phyloP scores from a whole-genome alignment of 2,113 vertebrate genomes.

The Salvator merianae region DNA sequence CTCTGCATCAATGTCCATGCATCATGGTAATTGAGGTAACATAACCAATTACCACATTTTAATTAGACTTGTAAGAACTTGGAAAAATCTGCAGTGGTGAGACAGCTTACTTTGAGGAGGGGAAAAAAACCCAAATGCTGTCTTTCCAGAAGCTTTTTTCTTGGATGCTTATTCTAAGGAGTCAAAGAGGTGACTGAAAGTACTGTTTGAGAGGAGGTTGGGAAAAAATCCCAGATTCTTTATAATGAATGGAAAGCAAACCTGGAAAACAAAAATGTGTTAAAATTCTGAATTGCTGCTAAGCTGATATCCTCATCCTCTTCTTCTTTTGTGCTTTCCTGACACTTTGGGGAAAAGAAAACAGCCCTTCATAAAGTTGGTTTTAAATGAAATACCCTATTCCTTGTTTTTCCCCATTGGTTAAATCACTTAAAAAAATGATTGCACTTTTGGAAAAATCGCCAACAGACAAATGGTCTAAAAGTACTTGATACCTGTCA shows the following conservation, averaged over 20 bases:
- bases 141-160: slow-evolving; percentile 50
- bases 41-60: slow-evolving; percentile 86
- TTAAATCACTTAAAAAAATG: slow-evolving; percentile 24
- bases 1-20: slow-evolving; percentile 82
- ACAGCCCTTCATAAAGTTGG: slow-evolving; percentile 29
- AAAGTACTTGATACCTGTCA: slow-evolving; percentile 16
- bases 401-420: slow-evolving; percentile 37
- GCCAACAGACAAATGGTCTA: neutral
- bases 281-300: slow-evolving; percentile 38
- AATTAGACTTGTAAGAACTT: slow-evolving; percentile 85
- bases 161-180: slow-evolving; percentile 46
- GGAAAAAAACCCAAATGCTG: slow-evolving; percentile 43
- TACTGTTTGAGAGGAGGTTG: slow-evolving; percentile 29
- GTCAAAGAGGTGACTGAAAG: slow-evolving; percentile 44
- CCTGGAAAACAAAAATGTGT: slow-evolving; percentile 56
- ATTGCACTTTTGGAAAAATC: slow-evolving; percentile 22
- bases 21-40: slow-evolving; percentile 86
- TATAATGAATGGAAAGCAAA: slow-evolving; percentile 31
- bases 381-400: slow-evolving; percentile 26
- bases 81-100: slow-evolving; percentile 74
- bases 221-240: slow-evolving; percentile 47
- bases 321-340: slow-evolving; percentile 35
- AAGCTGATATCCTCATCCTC: slow-evolving; percentile 42
- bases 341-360: slow-evolving; percentile 46
- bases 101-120: slow-evolving; percentile 63